Base-by-base conservation (phyloP, 2,113 vertebrate species). In the Alethe diademata region DNA sequence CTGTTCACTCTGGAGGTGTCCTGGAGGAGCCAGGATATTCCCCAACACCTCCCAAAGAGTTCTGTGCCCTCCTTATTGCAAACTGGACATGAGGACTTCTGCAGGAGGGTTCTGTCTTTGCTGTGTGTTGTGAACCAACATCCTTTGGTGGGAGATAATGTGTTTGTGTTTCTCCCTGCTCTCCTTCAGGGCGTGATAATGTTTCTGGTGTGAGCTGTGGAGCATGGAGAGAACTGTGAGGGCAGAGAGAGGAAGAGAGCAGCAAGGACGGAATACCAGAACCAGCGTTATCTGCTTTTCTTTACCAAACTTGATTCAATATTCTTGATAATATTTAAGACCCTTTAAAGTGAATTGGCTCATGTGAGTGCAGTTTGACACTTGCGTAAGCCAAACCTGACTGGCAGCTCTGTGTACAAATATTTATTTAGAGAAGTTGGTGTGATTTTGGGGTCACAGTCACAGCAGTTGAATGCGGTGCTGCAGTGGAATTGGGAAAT, bases 141-240 rank as follows among this genome's bases (percentile, higher is more conserved):
- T 33, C 38, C 67, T n/a, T 56, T 1, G 0, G 7, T 0, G 0
- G 35, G 25, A 13, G 11, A 12, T 60, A 11, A 65, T 0, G 0
- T 17, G 17, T 47, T 3, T 17, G 15, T 61, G 48, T 69, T 4
- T 1, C 29, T 81, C 36, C 54, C 45, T 65, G 66, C 42, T 3
- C 47, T 53, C 40, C 62, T 36, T 11, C 91, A 97, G 96, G 92
- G 88, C 5, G 8, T 92, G 85, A 20, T 96, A 4, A 2, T 51
- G 53, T 38, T 96, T 11, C 2, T 31, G 0, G 8, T 93, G 64
- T 97, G 92, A 97, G 57, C 88, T 12, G 53, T 36, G 53, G 5
- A 66, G 66, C 67, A 19, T 0, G 2, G 57, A 17, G 36, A 25
- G 15, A 14, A 31, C 66, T 29, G 42, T 47, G 42, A 19, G 78